Evolutionary conservation across 2,797 vertebrate species (phyloP), one percentile per base, ranked within the genome.

Genomic region (Arvicola amphibius): DNA sequence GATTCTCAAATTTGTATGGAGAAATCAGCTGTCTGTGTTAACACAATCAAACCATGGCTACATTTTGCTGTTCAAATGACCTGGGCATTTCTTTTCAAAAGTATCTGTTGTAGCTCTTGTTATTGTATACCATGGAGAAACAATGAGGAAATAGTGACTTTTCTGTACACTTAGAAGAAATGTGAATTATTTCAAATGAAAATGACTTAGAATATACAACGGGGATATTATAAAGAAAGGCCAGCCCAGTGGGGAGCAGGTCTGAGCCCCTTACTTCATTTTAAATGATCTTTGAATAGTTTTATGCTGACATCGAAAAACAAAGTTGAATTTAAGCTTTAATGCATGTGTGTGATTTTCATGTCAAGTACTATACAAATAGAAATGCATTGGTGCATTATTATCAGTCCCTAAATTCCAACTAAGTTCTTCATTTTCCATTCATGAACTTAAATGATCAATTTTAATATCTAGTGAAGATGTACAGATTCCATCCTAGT

Each of bases 401-500:
- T 61, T 91, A 12, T 53, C 74, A 88, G 3, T n/a, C 10, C 2
- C 25, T 63, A 90, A 85, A 61, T 93, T 90, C 23, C 91, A 69
- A 71, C 32, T 90, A 78, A 93, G 14, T 71, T 91, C 43, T 94
- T 85, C 5, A 69, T 1, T 69, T 43, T 92, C 29, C 14, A 69
- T 46, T 6, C 48, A 11, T 37, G 11, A 71, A 88, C 56, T 59
- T 61, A 93, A 94, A 71, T 63, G 46, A 53, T 71, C 25, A 67
- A 21, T 69, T 19, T 93, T 93, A 34, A 83, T 19, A 88, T 74
- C 29, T 48, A 59, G 51, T 5, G 51, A 29, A 86, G 89, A 96
- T 51, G 71, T 37, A n/a, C 92, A 81, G 56, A 88, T 63, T 88
- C 84, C 73, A 90, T 88, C n/a, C 74, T 93, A 59, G 61, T 61